A percentile compares a stretch with the other conserved stretches of the same genome.
Evolutionary conservation across 2,797 vertebrate genomes (phyloP).

Genomic region (Rhadinocentrus ornatus): DNA sequence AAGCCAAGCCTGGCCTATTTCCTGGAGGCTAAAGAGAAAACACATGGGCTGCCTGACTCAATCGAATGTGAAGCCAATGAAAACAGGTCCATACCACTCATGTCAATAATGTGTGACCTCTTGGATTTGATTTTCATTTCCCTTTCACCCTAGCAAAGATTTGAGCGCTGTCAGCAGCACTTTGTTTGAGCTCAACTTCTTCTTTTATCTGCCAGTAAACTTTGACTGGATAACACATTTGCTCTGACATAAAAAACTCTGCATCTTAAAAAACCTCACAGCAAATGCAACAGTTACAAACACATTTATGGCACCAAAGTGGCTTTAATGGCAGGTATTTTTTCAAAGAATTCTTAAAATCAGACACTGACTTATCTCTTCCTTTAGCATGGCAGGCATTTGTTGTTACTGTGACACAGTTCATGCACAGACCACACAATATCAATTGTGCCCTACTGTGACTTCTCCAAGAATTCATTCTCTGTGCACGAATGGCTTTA

Average conservation of each 20-base stretch:
- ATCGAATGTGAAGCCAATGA: slow-evolving; percentile 62
- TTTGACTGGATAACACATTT: slow-evolving; percentile 31
- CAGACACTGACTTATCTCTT: neutral
- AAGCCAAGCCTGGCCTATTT: slow-evolving; percentile 45
- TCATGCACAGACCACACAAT: slow-evolving; percentile 28
- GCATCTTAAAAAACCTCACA: slow-evolving; percentile 22
- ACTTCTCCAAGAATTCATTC: slow-evolving; percentile 16
- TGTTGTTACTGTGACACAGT: neutral
- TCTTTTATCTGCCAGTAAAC: slow-evolving; percentile 45
- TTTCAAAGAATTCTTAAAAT: neutral
- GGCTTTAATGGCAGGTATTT: slow-evolving; percentile 14
- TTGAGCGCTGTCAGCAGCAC: slow-evolving; percentile 45
- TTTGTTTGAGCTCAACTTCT: slow-evolving; percentile 24
- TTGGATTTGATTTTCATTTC: slow-evolving; percentile 76
- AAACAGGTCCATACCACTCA: slow-evolving; percentile 58
- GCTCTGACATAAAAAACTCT: neutral
- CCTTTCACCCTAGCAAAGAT: slow-evolving; percentile 37
- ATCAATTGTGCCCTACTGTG: neutral
- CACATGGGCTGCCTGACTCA: slow-evolving; percentile 66
- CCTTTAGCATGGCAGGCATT: neutral
- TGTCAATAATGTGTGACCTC: slow-evolving; percentile 72
- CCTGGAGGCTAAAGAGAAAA: slow-evolving; percentile 76
- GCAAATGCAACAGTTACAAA: slow-evolving; percentile 10
- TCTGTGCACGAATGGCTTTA: slow-evolving; percentile 45
- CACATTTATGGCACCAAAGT: neutral